These are phyloP conservation scores for Enoplolaimus lenunculus DNA, from an alignment of 2,888 invertebrate species.

Conservation along the genomic window DNA sequence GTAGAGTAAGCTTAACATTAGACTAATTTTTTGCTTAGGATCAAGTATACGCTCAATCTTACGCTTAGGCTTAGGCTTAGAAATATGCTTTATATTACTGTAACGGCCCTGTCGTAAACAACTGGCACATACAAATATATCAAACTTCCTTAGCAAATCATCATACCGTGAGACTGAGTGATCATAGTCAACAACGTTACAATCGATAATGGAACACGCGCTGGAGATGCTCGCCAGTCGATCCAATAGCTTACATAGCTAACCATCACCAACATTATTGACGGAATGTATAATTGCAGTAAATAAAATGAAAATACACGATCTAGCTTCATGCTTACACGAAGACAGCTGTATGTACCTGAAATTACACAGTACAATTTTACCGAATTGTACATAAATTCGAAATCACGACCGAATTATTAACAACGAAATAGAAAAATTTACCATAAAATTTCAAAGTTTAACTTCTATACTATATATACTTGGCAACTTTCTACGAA, in stretches of 20 bases:
- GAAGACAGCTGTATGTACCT: constrained; percentile 35
- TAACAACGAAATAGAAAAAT: too few relatives aligned
- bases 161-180: constrained; percentile 35
- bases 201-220: constrained; percentile 38
- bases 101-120: not conserved
- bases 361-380: too few relatives aligned
- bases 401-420: too few relatives aligned
- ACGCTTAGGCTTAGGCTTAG: too few relatives aligned
- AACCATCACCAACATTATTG: constrained; percentile 25
- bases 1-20: too few relatives aligned
- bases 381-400: too few relatives aligned
- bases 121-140: not conserved
- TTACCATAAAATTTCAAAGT: too few relatives aligned
- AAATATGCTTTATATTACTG: too few relatives aligned
- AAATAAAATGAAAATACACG: constrained; percentile 40
- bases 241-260: constrained; percentile 31
- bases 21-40: too few relatives aligned
- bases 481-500: too few relatives aligned
- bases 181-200: constrained; percentile 39
- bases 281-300: constrained; percentile 36
- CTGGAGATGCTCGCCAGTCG: constrained; percentile 39
- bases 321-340: constrained; percentile 32
- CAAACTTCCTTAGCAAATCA: not conserved
- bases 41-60: not conserved
- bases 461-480: too few relatives aligned